Evolutionary conservation across 2,888 invertebrate genomes (phyloP).

Genomic region (Drosophila stalkeri): DNA sequence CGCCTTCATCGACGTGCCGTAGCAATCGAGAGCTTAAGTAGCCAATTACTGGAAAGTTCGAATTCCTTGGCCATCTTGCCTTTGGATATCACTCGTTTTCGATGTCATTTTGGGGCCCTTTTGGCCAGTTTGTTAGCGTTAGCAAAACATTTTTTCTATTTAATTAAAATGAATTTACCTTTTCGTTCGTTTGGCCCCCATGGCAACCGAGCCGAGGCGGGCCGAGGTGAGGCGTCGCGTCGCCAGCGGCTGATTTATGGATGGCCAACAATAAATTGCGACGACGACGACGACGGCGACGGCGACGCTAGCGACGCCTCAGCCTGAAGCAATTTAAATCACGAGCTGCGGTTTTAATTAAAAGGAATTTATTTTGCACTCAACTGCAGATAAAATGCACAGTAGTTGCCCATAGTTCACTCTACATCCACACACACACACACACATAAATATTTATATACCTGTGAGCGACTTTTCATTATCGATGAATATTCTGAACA

Average conservation of each 20-base stretch:
- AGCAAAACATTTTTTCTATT: slow-evolving; percentile 80
- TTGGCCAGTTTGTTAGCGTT: slow-evolving; percentile 61
- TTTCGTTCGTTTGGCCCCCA: slow-evolving; percentile 41
- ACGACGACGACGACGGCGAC: slow-evolving; percentile 38
- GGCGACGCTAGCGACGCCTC: slow-evolving; percentile 33
- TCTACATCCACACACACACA: not conserved
- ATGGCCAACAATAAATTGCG: slow-evolving; percentile 73
- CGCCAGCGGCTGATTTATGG: slow-evolving; percentile 70
- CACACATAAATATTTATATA: slow-evolving; percentile 3
- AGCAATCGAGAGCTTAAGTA: slow-evolving; percentile 77
- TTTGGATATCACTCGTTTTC: slow-evolving; percentile 53
- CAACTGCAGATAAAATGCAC: slow-evolving; percentile 78
- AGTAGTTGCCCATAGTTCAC: slow-evolving; percentile 11
- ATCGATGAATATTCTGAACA: slow-evolving; percentile 28
- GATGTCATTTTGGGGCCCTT: slow-evolving; percentile 33
- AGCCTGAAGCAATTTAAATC: slow-evolving; percentile 72
- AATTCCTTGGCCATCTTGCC: slow-evolving; percentile 50
- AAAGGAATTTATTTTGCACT: slow-evolving; percentile 77
- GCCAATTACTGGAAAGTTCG: slow-evolving; percentile 78
- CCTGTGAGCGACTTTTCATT: slow-evolving; percentile 41
- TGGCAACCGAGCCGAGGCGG: slow-evolving; percentile 11
- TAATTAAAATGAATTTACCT: slow-evolving; percentile 80
- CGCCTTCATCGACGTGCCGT: slow-evolving; percentile 13
- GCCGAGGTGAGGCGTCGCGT: slow-evolving; percentile 17
- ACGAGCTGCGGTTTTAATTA: slow-evolving; percentile 80